A percentile compares a stretch with the other conserved stretches of the same genome.
These are phyloP conservation scores for Opisthograptis luteolata DNA, from an alignment of 2,888 invertebrate species.

Conservation along the genomic window DNA sequence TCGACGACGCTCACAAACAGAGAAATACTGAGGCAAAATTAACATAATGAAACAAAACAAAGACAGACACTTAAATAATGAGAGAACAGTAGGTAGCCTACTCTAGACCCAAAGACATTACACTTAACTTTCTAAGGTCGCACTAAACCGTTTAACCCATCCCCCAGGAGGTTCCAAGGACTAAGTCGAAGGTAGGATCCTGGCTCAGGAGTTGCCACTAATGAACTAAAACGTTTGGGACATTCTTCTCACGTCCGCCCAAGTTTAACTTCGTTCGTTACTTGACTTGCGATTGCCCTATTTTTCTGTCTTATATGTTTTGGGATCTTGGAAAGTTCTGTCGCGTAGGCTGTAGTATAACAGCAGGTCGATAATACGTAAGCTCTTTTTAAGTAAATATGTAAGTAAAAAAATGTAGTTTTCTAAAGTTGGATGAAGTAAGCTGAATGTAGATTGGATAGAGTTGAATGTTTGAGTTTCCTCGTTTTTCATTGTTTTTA, in stretches of 20 bases:
- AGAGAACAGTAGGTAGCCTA: too few relatives aligned
- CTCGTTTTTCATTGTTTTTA: too few relatives aligned
- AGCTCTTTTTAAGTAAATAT: too few relatives aligned
- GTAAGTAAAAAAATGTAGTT: too few relatives aligned
- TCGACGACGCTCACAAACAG: too few relatives aligned
- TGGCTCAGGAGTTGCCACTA: slow-evolving; percentile 2
- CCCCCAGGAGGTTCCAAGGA: slow-evolving; percentile 2
- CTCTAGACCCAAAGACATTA: slow-evolving; percentile 3
- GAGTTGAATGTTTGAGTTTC: too few relatives aligned
- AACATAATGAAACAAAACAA: too few relatives aligned
- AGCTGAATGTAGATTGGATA: too few relatives aligned
- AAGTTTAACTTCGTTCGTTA: slow-evolving; percentile 9
- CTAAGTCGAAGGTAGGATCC: background rate
- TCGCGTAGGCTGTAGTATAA: too few relatives aligned
- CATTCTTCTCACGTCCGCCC: slow-evolving; percentile 18
- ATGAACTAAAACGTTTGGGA: slow-evolving; percentile 7
- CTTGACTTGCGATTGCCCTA: slow-evolving; percentile 6
- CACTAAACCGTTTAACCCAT: slow-evolving; percentile 9
- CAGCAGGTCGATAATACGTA: background rate
- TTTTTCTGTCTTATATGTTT: slow-evolving; percentile 8
- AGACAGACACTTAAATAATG: too few relatives aligned
- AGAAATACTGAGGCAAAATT: too few relatives aligned
- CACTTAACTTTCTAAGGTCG: slow-evolving; percentile 13
- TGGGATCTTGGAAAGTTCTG: slow-evolving; percentile 5
- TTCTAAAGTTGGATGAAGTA: too few relatives aligned